phyloP scores from a whole-genome alignment of 2,888 invertebrate species.

The Leucania comma region DNA sequence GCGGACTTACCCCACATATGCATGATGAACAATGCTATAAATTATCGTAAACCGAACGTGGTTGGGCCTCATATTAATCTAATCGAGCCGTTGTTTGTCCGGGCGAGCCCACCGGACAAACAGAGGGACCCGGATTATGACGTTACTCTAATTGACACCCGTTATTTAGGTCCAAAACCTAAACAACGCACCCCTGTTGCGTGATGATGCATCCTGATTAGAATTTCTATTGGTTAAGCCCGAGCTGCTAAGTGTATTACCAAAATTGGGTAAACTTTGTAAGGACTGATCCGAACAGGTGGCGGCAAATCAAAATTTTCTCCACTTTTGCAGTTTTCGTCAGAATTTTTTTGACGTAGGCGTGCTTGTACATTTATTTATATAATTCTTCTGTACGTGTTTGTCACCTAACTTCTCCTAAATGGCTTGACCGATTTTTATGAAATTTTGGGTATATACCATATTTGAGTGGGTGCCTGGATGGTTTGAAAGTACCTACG shows the following conservation, averaged over 20 bases:
- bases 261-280: conserved; percentile 38
- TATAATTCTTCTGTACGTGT: no score
- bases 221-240: conserved; percentile 73
- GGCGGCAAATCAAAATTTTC: conserved; percentile 23
- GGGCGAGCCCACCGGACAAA: conserved; percentile 73
- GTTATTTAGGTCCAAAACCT: conserved; percentile 80
- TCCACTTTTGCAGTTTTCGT: conserved; percentile 10
- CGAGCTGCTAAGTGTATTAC: conserved; percentile 44
- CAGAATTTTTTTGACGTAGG: conserved; percentile 2
- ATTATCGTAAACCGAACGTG: conserved; percentile 58
- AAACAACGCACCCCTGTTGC: conserved; percentile 77
- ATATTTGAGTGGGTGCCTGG: no score
- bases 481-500: no score
- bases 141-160: conserved; percentile 86
- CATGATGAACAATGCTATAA: conserved; percentile 61
- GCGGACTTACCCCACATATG: conserved; percentile 41
- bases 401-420: no score
- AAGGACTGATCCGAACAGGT: conserved; percentile 18
- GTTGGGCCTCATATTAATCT: conserved; percentile 75
- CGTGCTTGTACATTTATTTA: conserved; percentile 13
- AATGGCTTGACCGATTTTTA: no score
- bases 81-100: conserved; percentile 78
- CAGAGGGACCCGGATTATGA: conserved; percentile 84
- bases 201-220: conserved; percentile 86
- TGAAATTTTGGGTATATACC: no score